Conservation (phyloP, 2,113 vertebrate species). For the Sinocyclocheilus grahami region DNA sequence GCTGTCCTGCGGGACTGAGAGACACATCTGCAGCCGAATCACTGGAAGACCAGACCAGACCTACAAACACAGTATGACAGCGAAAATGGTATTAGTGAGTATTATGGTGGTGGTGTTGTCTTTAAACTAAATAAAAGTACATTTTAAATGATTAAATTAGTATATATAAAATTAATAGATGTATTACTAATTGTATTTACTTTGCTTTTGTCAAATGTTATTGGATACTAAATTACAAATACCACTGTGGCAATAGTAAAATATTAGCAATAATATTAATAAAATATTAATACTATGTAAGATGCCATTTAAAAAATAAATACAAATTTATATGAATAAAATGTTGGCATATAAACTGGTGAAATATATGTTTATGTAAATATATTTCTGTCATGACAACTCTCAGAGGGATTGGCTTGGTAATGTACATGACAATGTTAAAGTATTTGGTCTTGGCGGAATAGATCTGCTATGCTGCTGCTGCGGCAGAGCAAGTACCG, state of each 20-base stretch:
- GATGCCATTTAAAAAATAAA: background rate
- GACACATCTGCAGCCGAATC: constrained; percentile 70
- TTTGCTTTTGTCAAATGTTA: background rate
- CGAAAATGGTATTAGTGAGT: background rate
- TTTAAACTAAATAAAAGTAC: background rate
- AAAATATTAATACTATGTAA: background rate
- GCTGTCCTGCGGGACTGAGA: constrained; percentile 71
- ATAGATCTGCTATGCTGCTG: too few relatives aligned
- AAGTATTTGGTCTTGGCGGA: too few relatives aligned
- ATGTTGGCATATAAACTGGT: too few relatives aligned
- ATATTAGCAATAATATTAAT: too few relatives aligned
- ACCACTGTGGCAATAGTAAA: too few relatives aligned
- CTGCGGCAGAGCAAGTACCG: too few relatives aligned
- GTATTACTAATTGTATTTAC: background rate
- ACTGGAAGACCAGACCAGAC: background rate
- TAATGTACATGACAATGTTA: too few relatives aligned
- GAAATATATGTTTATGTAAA: too few relatives aligned
- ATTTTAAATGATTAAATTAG: background rate
- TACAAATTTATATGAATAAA: too few relatives aligned
- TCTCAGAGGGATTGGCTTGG: too few relatives aligned
- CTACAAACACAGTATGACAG: constrained; percentile 36
- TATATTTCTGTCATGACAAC: too few relatives aligned
- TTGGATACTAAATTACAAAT: background rate
- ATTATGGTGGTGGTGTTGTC: background rate
- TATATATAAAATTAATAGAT: background rate